phyloP scores from a whole-genome alignment of 2,888 invertebrate species.

The Eristalinus aeneus region DNA sequence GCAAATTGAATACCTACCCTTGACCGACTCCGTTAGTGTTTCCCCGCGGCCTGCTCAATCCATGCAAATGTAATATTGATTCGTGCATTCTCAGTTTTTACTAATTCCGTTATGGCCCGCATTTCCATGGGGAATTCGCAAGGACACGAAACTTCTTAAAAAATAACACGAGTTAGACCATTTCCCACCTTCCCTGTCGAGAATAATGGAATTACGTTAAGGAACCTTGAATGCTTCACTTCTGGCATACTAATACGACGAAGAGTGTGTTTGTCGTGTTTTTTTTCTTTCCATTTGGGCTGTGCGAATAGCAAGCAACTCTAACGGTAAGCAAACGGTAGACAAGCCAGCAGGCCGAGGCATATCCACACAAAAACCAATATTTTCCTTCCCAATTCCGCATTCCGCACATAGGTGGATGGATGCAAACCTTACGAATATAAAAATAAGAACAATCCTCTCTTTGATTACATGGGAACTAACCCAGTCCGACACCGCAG shows the following conservation, averaged over 20 bases:
- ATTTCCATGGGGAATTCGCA: background rate
- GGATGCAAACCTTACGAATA: background rate
- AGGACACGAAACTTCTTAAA: background rate
- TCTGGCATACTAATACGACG: slow-evolving; percentile 24
- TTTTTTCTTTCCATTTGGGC: background rate
- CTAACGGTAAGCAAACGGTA: background rate
- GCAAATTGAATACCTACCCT: background rate
- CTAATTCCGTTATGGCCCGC: slow-evolving; percentile 12
- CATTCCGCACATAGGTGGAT: background rate
- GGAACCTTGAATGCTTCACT: slow-evolving; percentile 28
- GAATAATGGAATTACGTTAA: slow-evolving; percentile 34
- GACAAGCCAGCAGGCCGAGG: background rate
- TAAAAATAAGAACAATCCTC: slow-evolving; percentile 17
- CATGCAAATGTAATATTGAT: slow-evolving; percentile 11
- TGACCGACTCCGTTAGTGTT: slow-evolving; percentile 1
- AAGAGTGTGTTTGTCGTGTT: background rate
- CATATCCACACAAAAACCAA: slow-evolving; percentile 13
- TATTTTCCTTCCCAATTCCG: background rate
- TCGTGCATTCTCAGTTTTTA: slow-evolving; percentile 19
- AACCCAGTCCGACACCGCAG: slow-evolving; percentile 20
- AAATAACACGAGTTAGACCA: background rate
- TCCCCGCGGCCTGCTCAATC: background rate
- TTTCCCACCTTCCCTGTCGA: background rate
- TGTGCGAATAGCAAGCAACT: background rate
- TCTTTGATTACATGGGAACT: slow-evolving; percentile 25